These are phyloP conservation scores for Microplitis demolitor DNA, from an alignment of 1,140 invertebrate species.

Conservation along the genomic window DNA sequence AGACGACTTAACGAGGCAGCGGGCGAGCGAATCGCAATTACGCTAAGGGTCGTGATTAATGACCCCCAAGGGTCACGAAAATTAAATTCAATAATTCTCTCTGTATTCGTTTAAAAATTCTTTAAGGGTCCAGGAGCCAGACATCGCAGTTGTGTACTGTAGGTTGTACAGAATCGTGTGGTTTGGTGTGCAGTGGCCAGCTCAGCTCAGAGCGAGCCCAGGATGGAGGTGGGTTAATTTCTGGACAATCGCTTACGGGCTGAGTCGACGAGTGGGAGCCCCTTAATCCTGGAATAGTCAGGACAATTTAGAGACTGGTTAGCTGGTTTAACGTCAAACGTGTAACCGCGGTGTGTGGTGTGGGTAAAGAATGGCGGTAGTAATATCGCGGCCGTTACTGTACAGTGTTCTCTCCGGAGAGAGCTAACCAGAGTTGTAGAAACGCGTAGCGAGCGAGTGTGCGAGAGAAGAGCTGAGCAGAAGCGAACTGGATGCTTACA, in stretches of 20 bases:
- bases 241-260: constrained; percentile 32
- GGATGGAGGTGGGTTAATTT: constrained; percentile 45
- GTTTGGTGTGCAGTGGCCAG: no score
- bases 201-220: neutral
- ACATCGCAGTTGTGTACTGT: neutral
- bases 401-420: constrained; percentile 12
- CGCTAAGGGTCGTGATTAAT: constrained; percentile 30
- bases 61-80: constrained; percentile 23
- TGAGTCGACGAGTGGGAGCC: constrained; percentile 4
- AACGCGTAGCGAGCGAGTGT: constrained; percentile 8
- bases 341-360: constrained; percentile 42
- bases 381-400: constrained; percentile 37
- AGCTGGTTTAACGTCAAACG: constrained; percentile 52
- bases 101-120: constrained; percentile 17
- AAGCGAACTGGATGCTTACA: constrained; percentile 35
- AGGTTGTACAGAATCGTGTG: no score
- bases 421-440: constrained; percentile 10
- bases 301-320: constrained; percentile 51
- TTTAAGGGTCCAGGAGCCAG: constrained; percentile 3
- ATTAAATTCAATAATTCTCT: constrained; percentile 31
- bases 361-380: constrained; percentile 48
- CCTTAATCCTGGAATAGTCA: constrained; percentile 39
- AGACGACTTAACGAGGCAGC: constrained; percentile 27
- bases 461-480: constrained; percentile 18
- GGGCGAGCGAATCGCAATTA: constrained; percentile 23